A percentile compares a stretch with the other conserved stretches of the same genome.
phyloP scores from a whole-genome alignment of 1,140 invertebrate genomes.

The Tachypleus tridentatus region DNA sequence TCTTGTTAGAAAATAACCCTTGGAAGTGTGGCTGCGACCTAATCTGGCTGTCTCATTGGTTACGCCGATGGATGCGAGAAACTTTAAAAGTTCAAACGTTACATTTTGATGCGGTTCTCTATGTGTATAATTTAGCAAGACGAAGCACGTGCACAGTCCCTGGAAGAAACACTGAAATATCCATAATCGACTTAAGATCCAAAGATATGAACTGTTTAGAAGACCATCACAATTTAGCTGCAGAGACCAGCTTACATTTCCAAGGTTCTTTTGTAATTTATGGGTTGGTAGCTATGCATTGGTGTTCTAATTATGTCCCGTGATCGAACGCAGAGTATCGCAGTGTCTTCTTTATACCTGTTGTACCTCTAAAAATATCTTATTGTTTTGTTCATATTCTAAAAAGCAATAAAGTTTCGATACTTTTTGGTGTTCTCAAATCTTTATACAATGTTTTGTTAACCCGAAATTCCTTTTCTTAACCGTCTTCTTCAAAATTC shows the following conservation, averaged over 20 bases:
- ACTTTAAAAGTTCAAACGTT: constrained; percentile 56
- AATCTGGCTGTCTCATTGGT: constrained; percentile 77
- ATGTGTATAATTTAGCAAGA: constrained; percentile 36
- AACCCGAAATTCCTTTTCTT: too few relatives aligned
- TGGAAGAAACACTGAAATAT: constrained; percentile 42
- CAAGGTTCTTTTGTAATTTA: too few relatives aligned
- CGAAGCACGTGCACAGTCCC: constrained; percentile 53
- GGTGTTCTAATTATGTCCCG: too few relatives aligned
- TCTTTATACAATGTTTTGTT: too few relatives aligned
- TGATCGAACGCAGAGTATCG: too few relatives aligned
- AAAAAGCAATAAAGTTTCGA: too few relatives aligned
- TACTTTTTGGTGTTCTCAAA: too few relatives aligned
- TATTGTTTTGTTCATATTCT: too few relatives aligned
- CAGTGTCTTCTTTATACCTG: too few relatives aligned
- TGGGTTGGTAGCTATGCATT: too few relatives aligned
- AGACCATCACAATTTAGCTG: constrained; percentile 1
- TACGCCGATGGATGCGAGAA: constrained; percentile 69
- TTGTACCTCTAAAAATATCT: too few relatives aligned
- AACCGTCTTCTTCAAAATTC: too few relatives aligned
- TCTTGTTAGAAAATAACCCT: constrained; percentile 68
- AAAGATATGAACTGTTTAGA: constrained; percentile 46
- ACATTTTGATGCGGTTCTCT: constrained; percentile 40
- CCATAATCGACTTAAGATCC: constrained; percentile 54
- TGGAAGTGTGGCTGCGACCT: constrained; percentile 74
- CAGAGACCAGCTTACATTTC: not conserved